Evolutionary conservation across 2,113 vertebrate species (phyloP).

Genomic region (Brienomyrus longianalis): DNA sequence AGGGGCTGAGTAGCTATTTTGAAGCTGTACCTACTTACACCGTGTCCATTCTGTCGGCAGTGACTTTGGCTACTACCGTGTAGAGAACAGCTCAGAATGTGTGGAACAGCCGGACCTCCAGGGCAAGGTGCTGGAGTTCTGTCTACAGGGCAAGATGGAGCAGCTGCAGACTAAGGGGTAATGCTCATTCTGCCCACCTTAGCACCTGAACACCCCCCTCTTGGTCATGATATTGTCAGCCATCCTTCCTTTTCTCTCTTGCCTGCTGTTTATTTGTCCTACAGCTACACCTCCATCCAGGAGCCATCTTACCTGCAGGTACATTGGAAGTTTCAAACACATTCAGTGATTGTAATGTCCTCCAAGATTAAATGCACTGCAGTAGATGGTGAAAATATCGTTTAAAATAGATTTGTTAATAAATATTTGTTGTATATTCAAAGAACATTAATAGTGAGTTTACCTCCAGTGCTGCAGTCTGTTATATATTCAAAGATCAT

Average conservation of each 20-base stretch:
- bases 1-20: not conserved
- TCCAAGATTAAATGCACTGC: not conserved
- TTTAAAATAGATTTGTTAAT: not conserved
- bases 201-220: too few relatives aligned
- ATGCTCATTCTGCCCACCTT: not conserved
- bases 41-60: slow-evolving; percentile 45
- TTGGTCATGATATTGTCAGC: not conserved
- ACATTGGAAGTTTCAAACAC: not conserved
- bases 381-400: not conserved
- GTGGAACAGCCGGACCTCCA: slow-evolving; percentile 80
- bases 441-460: not conserved
- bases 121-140: slow-evolving; percentile 49
- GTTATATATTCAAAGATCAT: not conserved
- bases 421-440: not conserved
- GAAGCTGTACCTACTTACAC: not conserved
- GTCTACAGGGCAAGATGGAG: slow-evolving; percentile 66
- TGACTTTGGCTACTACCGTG: slow-evolving; percentile 87
- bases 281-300: not conserved
- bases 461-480: not conserved
- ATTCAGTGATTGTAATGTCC: not conserved
- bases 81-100: slow-evolving; percentile 75
- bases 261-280: not conserved
- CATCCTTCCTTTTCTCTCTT: not conserved
- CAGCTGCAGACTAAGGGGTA: slow-evolving; percentile 82
- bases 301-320: not conserved